Percentiles rank a stretch among this genome's conserved stretches.
Evolutionary conservation across 2,113 vertebrate species (phyloP).

Genomic region (Boulengeromyrus knoepffleri): DNA sequence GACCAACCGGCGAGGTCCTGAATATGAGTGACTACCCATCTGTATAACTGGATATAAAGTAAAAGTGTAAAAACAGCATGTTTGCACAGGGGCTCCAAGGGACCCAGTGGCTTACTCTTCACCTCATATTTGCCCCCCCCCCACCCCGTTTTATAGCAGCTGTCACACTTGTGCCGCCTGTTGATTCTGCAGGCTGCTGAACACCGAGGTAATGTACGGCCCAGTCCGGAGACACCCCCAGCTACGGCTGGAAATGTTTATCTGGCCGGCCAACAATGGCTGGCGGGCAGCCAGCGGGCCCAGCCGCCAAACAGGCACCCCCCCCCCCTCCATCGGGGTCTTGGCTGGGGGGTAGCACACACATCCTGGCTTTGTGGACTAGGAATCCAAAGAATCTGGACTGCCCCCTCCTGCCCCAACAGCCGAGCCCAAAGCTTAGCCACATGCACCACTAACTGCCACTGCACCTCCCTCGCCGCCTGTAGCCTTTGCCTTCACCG

Average conservation of each 20-base stretch:
- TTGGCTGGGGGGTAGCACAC: conserved; percentile 41
- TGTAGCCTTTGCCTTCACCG: neutral
- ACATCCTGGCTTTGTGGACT: conserved; percentile 68
- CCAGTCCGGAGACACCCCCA: neutral
- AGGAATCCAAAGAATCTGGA: conserved; percentile 61
- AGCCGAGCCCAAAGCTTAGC: neutral
- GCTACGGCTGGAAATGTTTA: conserved; percentile 56
- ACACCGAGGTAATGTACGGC: neutral
- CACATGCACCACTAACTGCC: conserved; percentile 6
- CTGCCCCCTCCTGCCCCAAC: conserved; percentile 26
- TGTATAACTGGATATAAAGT: neutral
- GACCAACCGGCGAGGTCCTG: neutral
- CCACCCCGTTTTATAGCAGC: neutral
- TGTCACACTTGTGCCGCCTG: conserved; percentile 10
- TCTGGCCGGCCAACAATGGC: conserved; percentile 59
- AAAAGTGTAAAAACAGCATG: neutral
- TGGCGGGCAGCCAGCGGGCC: conserved; percentile 44
- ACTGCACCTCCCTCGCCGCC: neutral
- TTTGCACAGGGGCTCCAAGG: neutral
- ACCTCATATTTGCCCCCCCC: neutral
- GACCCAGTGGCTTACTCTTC: neutral
- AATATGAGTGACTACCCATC: neutral
- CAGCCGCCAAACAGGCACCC: conserved; percentile 35
- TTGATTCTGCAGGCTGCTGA: neutral
- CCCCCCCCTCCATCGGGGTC: conserved; percentile 39